These are phyloP conservation scores for Gymnorhina tibicen DNA, from an alignment of 2,113 vertebrate genomes.

Conservation along the genomic window DNA sequence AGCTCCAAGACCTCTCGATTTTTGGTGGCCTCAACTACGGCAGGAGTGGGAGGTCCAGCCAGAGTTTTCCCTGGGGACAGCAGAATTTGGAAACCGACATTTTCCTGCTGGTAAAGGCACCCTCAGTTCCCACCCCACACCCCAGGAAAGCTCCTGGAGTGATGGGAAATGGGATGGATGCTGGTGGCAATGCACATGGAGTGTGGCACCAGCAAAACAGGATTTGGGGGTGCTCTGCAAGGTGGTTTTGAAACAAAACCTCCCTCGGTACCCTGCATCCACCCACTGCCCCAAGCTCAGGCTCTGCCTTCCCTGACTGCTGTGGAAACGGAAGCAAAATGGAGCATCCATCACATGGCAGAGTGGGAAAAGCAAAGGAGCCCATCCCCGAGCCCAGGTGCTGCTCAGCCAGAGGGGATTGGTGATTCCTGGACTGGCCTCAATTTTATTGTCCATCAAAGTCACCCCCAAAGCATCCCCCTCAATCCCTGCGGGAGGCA, in stretches of 20 bases:
- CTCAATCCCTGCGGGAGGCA: neutral
- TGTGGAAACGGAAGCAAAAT: neutral
- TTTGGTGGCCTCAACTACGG: neutral
- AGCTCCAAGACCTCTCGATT: neutral
- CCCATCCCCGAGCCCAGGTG: too few species aligned
- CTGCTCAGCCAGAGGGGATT: accelerated
- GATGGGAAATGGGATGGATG: neutral
- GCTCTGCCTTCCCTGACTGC: neutral
- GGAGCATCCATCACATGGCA: accelerated
- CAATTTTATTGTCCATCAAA: accelerated
- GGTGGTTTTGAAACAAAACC: neutral
- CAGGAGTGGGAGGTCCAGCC: neutral
- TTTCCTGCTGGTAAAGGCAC: neutral
- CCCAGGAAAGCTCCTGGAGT: neutral
- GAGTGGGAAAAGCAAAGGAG: neutral
- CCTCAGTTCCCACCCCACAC: neutral
- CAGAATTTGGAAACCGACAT: accelerated
- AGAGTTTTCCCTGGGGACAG: neutral
- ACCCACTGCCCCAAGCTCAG: accelerated
- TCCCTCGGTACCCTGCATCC: neutral
- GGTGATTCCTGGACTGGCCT: neutral
- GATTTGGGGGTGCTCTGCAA: neutral
- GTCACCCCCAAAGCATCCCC: accelerated
- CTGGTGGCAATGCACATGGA: accelerated
- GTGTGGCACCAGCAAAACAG: neutral